Conservation (phyloP, 2,888 invertebrate species). For the Drosophila kambysellisi region DNA sequence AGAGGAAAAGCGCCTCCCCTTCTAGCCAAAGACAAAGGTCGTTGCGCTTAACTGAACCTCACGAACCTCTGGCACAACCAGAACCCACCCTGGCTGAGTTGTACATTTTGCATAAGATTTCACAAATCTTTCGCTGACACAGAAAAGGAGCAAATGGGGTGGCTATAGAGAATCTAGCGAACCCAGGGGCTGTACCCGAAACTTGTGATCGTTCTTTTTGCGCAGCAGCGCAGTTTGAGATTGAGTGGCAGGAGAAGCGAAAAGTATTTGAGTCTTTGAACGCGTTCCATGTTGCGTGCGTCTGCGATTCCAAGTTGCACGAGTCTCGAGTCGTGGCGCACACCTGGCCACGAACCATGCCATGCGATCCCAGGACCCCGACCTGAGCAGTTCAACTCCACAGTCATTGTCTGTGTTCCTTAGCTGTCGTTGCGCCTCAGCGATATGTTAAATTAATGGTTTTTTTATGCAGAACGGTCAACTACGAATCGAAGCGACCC, state of each 20-base stretch:
- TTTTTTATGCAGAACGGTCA: slow-evolving; percentile 62
- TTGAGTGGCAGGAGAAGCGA: neutral
- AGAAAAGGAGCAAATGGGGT: slow-evolving; percentile 52
- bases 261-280: slow-evolving; percentile 7
- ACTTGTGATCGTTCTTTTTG: slow-evolving; percentile 75
- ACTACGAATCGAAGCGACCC: neutral
- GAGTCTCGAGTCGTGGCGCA: slow-evolving; percentile 80
- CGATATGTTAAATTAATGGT: slow-evolving; percentile 74
- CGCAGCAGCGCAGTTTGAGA: slow-evolving; percentile 38
- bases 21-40: slow-evolving; percentile 64
- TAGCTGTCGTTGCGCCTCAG: slow-evolving; percentile 62
- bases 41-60: slow-evolving; percentile 76
- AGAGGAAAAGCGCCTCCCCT: slow-evolving; percentile 58
- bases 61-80: slow-evolving; percentile 8
- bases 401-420: slow-evolving; percentile 8
- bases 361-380: slow-evolving; percentile 58
- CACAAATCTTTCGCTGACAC: slow-evolving; percentile 39
- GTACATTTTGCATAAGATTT: slow-evolving; percentile 78
- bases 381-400: slow-evolving; percentile 30
- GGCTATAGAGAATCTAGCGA: slow-evolving; percentile 27
- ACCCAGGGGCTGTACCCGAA: slow-evolving; percentile 45
- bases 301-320: slow-evolving; percentile 66
- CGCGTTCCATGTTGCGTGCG: slow-evolving; percentile 65
- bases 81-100: slow-evolving; percentile 50
- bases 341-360: slow-evolving; percentile 81